These are phyloP conservation scores for Tachina grossa DNA, from an alignment of 2,888 invertebrate species.

Conservation along the genomic window DNA sequence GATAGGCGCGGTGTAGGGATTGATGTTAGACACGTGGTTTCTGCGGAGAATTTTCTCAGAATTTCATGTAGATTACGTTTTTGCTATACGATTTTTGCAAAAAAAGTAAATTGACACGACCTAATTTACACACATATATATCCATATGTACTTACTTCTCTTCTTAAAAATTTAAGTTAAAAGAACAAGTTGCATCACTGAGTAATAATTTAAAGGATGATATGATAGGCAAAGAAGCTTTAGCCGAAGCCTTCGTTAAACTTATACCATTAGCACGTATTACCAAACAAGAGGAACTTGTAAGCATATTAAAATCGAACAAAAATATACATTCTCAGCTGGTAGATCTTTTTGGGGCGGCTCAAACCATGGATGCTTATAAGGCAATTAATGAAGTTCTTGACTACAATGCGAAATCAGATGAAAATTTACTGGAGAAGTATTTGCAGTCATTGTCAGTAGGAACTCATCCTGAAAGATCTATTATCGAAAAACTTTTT, in stretches of 20 bases:
- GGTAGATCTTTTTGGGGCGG: constrained; percentile 88
- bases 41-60: no score
- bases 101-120: no score
- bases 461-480: constrained; percentile 86
- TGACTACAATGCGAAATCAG: constrained; percentile 83
- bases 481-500: constrained; percentile 82
- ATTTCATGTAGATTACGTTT: no score
- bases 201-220: constrained; percentile 84
- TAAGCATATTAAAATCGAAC: constrained; percentile 83
- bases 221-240: constrained; percentile 86
- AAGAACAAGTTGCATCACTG: constrained; percentile 84
- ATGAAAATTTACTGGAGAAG: constrained; percentile 86
- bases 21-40: no score
- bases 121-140: no score
- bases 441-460: constrained; percentile 90
- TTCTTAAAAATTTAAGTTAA: constrained; percentile 82
- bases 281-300: constrained; percentile 84
- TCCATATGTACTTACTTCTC: not conserved
- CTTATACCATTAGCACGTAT: constrained; percentile 86
- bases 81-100: no score
- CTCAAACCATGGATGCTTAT: constrained; percentile 87
- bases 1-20: no score
- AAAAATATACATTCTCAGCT: constrained; percentile 84
- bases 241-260: constrained; percentile 87
- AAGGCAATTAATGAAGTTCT: constrained; percentile 87